phyloP scores from a whole-genome alignment of 2,888 invertebrate species.

The Pediacus dermestoides region DNA sequence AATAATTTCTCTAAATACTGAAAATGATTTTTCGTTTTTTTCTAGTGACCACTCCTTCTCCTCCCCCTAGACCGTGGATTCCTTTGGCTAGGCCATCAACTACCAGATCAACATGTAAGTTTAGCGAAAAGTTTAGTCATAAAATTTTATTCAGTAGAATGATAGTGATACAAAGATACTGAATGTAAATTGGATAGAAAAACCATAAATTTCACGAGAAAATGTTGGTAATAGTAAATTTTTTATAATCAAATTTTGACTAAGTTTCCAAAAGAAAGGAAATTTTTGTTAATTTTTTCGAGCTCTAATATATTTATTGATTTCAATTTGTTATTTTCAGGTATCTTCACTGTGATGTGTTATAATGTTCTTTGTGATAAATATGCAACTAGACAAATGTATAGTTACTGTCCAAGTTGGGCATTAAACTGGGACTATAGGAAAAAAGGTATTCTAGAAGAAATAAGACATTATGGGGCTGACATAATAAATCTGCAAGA shows the following conservation, averaged over 20 bases:
- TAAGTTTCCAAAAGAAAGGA: too few relatives aligned
- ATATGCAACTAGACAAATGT: constrained; percentile 97
- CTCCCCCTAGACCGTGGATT: constrained; percentile 94
- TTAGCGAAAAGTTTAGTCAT: too few relatives aligned
- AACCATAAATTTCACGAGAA: too few relatives aligned
- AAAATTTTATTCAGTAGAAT: too few relatives aligned
- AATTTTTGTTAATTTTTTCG: constrained; percentile 1
- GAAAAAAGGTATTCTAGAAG: constrained; percentile 94
- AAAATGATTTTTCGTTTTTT: constrained; percentile 52
- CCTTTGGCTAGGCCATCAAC: constrained; percentile 85
- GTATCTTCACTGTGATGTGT: constrained; percentile 98
- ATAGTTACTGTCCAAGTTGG: constrained; percentile 99
- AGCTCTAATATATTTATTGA: too few relatives aligned
- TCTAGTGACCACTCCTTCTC: constrained; percentile 84
- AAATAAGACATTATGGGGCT: constrained; percentile 92
- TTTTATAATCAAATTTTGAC: too few relatives aligned
- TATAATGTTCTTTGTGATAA: constrained; percentile 99
- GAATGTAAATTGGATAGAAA: too few relatives aligned
- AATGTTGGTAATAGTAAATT: too few relatives aligned
- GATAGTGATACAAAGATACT: too few relatives aligned
- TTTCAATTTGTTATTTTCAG: constrained; percentile 57
- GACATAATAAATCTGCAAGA: constrained; percentile 97
- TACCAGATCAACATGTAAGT: constrained; percentile 87
- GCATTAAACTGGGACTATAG: constrained; percentile 98
- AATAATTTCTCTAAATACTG: too few relatives aligned